A percentile compares a stretch with the other conserved stretches of the same genome.
phyloP scores from a whole-genome alignment of 2,797 vertebrate genomes.

The Smutsia gigantea region DNA sequence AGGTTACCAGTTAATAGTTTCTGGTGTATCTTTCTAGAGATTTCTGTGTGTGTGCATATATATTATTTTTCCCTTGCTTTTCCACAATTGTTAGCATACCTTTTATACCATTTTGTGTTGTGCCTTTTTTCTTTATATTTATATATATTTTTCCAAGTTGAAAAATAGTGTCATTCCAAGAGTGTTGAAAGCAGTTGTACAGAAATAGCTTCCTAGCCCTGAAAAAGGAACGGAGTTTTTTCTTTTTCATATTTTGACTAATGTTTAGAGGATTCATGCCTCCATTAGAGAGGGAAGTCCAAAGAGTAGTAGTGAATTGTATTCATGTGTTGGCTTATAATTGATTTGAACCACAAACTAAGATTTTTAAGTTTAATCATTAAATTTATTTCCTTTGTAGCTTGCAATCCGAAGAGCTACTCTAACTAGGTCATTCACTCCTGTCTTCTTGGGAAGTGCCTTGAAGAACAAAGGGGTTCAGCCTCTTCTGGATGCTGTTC shows the following conservation, averaged over 20 bases:
- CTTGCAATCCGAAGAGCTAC: conserved; percentile 95
- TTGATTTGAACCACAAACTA: not conserved
- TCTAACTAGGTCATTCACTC: conserved; percentile 92
- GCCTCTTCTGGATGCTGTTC: conserved; percentile 93
- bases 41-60: not conserved
- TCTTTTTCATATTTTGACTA: not conserved
- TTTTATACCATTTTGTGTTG: not conserved
- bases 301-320: not conserved
- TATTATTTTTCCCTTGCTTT: not conserved
- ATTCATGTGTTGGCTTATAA: not conserved
- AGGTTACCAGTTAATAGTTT: not conserved
- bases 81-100: not conserved
- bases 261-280: not conserved
- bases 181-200: not conserved
- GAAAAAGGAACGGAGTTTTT: not conserved
- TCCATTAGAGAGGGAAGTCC: not conserved
- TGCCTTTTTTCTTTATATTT: not conserved
- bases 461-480: conserved; percentile 98
- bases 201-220: not conserved
- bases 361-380: not conserved
- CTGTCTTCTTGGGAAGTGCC: conserved; percentile 96
- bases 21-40: not conserved
- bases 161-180: conserved; percentile 24
- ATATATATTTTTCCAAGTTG: not conserved
- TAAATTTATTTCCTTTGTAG: conserved; percentile 80